Conservation (phyloP, 2,797 vertebrate species). For the Hapalemur alaotrensis region DNA sequence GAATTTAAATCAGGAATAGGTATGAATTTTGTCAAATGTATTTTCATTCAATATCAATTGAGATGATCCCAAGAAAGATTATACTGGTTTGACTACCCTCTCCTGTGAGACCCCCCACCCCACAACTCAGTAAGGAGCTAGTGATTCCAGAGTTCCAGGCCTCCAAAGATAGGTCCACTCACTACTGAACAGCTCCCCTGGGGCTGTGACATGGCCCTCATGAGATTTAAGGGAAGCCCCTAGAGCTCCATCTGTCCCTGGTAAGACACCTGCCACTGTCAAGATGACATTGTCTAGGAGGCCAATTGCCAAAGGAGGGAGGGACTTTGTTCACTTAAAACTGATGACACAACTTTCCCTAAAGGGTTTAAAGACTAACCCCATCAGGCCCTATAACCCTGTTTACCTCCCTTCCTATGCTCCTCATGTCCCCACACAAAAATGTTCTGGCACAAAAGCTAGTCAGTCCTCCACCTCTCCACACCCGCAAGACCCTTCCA, state of each 20-base stretch:
- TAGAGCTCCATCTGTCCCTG: not conserved
- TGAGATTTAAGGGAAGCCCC: not conserved
- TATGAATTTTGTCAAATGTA: not conserved
- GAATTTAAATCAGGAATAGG: conserved; percentile 31
- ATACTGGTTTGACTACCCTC: not conserved
- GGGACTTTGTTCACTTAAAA: not conserved
- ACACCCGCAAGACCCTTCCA: not conserved
- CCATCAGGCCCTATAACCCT: not conserved
- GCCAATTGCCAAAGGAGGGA: not conserved
- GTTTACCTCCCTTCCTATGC: not conserved
- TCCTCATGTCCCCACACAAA: not conserved
- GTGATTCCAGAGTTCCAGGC: not conserved
- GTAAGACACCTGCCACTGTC: not conserved
- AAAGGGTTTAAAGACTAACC: not conserved
- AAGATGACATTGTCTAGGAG: not conserved
- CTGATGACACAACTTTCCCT: not conserved
- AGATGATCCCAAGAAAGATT: not conserved
- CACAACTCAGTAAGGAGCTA: not conserved
- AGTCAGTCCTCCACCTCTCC: not conserved
- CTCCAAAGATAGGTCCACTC: not conserved
- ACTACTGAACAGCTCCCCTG: not conserved
- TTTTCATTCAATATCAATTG: not conserved
- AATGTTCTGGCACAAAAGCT: not conserved
- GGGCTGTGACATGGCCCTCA: not conserved
- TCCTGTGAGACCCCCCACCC: not conserved